These are phyloP conservation scores for Psephotus haematonotus DNA, from an alignment of 2,113 vertebrate genomes.

Conservation along the genomic window DNA sequence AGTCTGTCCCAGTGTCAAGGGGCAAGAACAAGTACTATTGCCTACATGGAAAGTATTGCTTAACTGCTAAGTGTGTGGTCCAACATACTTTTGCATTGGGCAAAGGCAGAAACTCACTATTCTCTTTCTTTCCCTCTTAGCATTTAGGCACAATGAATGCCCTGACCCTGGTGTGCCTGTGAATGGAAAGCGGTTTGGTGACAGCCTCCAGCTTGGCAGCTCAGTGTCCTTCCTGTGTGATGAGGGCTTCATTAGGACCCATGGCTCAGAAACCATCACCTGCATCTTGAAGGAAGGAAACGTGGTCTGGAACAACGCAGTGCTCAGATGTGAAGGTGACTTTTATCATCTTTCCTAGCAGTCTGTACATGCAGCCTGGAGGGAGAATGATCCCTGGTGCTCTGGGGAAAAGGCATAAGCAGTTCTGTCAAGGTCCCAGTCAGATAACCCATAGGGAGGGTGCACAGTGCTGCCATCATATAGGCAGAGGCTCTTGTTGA, in stretches of 20 bases:
- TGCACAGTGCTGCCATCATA: neutral
- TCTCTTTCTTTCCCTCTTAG: constrained; percentile 53
- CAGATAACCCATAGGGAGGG: rapidly evolving
- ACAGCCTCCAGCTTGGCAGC: constrained; percentile 94
- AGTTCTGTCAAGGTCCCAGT: neutral
- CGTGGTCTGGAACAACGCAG: constrained; percentile 95
- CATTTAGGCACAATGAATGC: constrained; percentile 96
- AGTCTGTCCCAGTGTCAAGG: neutral
- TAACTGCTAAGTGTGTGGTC: neutral
- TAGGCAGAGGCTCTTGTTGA: neutral
- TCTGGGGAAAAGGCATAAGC: rapidly evolving
- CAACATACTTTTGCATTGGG: rapidly evolving
- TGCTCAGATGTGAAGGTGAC: constrained; percentile 90
- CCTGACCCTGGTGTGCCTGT: constrained; percentile 94
- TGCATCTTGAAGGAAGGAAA: constrained; percentile 95
- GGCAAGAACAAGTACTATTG: rapidly evolving
- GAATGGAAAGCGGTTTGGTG: constrained; percentile 94
- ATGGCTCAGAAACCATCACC: constrained; percentile 92
- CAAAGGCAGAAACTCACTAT: neutral
- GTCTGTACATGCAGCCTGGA: rapidly evolving
- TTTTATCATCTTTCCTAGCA: rapidly evolving
- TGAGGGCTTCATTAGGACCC: constrained; percentile 93
- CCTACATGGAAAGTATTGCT: neutral
- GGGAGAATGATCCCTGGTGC: neutral
- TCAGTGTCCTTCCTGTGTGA: constrained; percentile 97